Percentiles rank a stretch among this genome's conserved stretches.
Conservation (phyloP, 2,888 invertebrate genomes). For the Cordilura impudica region DNA sequence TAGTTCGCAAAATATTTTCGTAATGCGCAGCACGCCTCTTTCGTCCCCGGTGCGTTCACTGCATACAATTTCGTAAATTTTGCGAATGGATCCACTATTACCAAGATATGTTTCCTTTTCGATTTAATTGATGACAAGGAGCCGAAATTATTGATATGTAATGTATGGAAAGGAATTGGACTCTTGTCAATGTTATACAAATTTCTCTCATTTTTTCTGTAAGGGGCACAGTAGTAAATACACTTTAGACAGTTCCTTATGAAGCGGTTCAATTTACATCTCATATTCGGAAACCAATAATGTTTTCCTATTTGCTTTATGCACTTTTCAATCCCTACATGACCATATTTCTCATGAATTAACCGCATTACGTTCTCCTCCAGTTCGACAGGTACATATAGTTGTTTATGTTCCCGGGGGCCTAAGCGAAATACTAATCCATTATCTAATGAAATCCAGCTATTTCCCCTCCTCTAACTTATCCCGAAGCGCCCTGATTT, state of each 20-base stretch:
- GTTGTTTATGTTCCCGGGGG: too few relatives aligned
- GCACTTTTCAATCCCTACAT: slow-evolving; percentile 68
- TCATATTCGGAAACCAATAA: too few relatives aligned
- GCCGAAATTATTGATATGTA: slow-evolving; percentile 18
- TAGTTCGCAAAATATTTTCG: background rate
- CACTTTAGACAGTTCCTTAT: slow-evolving; percentile 23
- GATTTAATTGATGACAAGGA: slow-evolving; percentile 3
- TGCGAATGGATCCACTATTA: slow-evolving; percentile 5
- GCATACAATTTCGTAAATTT: too few relatives aligned
- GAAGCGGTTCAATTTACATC: background rate
- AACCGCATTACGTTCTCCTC: background rate
- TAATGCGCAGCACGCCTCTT: background rate
- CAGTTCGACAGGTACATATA: slow-evolving; percentile 5
- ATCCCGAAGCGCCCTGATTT: background rate
- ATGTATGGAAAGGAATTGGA: slow-evolving; percentile 14
- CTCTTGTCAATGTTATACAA: too few relatives aligned
- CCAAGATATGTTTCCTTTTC: slow-evolving; percentile 4
- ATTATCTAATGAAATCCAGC: too few relatives aligned
- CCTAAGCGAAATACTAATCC: too few relatives aligned
- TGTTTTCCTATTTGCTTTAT: slow-evolving; percentile 53
- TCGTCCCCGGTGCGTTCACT: background rate
- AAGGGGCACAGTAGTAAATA: too few relatives aligned
- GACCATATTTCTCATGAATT: slow-evolving; percentile 64
- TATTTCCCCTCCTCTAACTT: slow-evolving; percentile 1
- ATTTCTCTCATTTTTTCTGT: background rate